phyloP scores from a whole-genome alignment of 2,113 vertebrate species.

The Eulemur macaco region DNA sequence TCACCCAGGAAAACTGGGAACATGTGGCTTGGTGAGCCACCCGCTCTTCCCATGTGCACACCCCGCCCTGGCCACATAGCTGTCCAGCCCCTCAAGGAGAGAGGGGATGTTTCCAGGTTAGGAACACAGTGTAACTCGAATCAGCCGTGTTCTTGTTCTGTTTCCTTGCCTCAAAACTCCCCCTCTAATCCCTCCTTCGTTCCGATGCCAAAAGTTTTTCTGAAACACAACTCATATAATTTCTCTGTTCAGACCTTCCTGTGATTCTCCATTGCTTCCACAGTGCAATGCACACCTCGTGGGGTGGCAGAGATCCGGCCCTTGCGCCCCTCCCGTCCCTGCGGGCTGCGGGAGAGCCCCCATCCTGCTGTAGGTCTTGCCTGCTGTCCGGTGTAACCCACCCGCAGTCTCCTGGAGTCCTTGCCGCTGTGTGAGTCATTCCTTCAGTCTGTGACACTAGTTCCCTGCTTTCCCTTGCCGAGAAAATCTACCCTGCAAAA shows the following conservation, averaged over 20 bases:
- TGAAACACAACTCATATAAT: neutral
- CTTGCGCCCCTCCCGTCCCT: neutral
- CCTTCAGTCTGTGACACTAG: neutral
- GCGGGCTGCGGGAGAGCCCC: accelerated
- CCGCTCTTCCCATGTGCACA: accelerated
- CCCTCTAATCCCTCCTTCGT: neutral
- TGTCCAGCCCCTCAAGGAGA: neutral
- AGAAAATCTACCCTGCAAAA: neutral
- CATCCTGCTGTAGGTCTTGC: accelerated
- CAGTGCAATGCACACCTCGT: neutral
- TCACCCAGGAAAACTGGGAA: neutral
- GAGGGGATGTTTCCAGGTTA: neutral
- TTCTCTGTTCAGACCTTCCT: neutral
- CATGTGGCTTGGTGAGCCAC: neutral
- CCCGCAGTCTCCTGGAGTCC: accelerated
- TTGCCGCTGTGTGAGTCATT: neutral
- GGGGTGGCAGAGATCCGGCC: neutral
- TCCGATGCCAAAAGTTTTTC: neutral
- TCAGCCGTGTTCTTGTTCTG: neutral
- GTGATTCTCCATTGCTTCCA: neutral
- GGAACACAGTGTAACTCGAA: neutral
- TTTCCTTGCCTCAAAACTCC: neutral
- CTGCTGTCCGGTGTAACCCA: accelerated
- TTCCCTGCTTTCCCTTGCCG: neutral
- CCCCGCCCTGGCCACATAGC: accelerated